Conservation (phyloP, 1,140 invertebrate species). For the Aradophagus sp. region DNA sequence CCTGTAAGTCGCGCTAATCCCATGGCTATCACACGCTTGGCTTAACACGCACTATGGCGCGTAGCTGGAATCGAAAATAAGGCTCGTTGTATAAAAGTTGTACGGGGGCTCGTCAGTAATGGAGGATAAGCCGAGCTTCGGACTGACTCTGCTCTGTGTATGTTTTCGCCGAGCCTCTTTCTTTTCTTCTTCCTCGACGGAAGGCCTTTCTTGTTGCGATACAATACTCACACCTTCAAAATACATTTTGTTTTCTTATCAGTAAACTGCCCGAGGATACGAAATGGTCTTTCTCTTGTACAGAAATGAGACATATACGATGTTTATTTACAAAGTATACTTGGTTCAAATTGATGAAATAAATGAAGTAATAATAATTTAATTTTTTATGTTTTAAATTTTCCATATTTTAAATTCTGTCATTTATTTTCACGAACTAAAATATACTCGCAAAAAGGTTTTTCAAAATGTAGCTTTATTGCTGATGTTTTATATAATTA, state of each 20-base stretch:
- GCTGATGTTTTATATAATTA: no score
- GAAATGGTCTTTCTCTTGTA: no score
- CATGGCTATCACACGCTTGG: conserved; percentile 62
- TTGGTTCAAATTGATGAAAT: no score
- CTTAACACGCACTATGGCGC: conserved; percentile 57
- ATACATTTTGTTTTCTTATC: conserved; percentile 7
- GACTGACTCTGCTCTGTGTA: conserved; percentile 55
- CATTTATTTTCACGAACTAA: no score
- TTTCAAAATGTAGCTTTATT: no score
- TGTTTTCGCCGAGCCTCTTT: conserved; percentile 18
- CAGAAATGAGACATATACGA: no score
- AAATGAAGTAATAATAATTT: no score
- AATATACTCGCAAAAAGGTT: no score
- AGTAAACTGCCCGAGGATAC: conserved; percentile 4
- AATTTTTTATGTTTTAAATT: no score
- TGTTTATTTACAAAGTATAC: no score
- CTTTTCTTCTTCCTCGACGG: no score
- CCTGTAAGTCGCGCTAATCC: conserved; percentile 65
- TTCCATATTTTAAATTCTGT: no score
- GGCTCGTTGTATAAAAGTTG: conserved; percentile 33
- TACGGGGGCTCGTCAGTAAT: conserved; percentile 57
- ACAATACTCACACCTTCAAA: conserved; percentile 15
- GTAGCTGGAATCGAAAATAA: conserved; percentile 61
- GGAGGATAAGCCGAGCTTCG: conserved; percentile 64
- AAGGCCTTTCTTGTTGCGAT: conserved; percentile 5